Base-by-base conservation (phyloP, 2,113 vertebrate species). In the Engraulis encrasicolus region DNA sequence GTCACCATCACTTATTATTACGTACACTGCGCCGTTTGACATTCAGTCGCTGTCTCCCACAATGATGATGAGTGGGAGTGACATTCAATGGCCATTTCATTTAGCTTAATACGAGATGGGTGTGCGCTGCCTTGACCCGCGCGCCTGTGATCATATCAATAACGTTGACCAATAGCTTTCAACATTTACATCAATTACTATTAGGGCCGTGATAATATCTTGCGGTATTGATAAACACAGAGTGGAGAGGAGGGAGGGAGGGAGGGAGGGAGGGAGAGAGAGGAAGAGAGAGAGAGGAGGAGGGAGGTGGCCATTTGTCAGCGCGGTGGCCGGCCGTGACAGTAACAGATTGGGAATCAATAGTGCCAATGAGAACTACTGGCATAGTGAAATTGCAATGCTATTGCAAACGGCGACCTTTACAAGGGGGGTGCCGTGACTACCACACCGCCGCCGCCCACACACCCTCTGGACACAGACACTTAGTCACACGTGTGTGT, bases 281-380 rank as follows among this genome's bases (percentile, higher is more conserved):
- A n/a, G n/a, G n/a, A n/a, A n/a, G n/a, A n/a, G n/a, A n/a, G n/a
- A n/a, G n/a, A n/a, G n/a, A n/a, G n/a, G n/a, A n/a, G n/a, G 83
- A 48, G 80, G 80, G 85, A 81, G 85, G 80, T 83, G 83, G 91
- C 90, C 89, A 87, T 94, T 91, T 92, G 90, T 93, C 89, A 86
- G 78, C 61, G 79, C 74, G 81, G 85, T 79, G 85, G 81, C 90
- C 86, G 84, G 83, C 74, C 71, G 61, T 87, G 91, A 93, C 91
- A 90, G 78, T 87, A 90, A 93, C 88, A 91, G 89, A 95, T 92
- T 87, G 90, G 87, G 82, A 94, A 95, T 94, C 94, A 91, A 94
- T 95, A 90, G 54, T 66, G 85, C 89, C 87, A 88, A 90, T 81
- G 87, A 88, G 89, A 91, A 92, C 89, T 89, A 88, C 89, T 88